Percentiles rank a stretch among this genome's conserved stretches.
phyloP scores from a whole-genome alignment of 2,113 vertebrate species.

The Centropus unirufus region DNA sequence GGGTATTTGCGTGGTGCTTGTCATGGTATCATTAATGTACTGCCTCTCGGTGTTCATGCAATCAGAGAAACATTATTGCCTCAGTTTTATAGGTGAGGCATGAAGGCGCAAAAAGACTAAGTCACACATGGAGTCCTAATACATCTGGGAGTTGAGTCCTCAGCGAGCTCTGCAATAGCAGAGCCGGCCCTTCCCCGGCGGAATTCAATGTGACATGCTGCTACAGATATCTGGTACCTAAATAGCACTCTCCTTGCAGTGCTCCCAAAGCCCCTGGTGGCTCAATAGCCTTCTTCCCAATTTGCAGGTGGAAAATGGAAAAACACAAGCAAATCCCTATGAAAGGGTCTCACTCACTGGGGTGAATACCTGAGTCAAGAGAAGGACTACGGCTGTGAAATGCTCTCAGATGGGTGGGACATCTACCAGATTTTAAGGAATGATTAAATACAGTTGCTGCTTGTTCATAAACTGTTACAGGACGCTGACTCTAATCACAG shows the following conservation, averaged over 20 bases:
- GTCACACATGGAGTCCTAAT: neutral
- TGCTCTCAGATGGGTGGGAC: neutral
- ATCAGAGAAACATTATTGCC: neutral
- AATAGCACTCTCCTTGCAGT: neutral
- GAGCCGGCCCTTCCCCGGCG: neutral
- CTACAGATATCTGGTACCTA: neutral
- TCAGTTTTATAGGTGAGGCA: neutral
- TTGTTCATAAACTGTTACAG: neutral
- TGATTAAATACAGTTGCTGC: neutral
- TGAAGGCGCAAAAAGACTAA: neutral
- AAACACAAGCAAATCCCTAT: neutral
- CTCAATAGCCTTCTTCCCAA: neutral
- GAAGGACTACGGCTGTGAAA: neutral
- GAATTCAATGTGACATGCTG: neutral
- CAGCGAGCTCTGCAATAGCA: neutral
- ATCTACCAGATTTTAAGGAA: neutral
- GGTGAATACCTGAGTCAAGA: neutral
- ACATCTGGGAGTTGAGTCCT: neutral
- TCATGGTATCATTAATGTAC: neutral
- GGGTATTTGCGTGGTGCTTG: accelerated
- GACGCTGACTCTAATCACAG: neutral
- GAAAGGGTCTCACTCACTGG: neutral
- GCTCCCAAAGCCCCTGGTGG: neutral
- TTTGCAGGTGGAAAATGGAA: neutral
- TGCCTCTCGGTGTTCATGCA: neutral